phyloP scores from a whole-genome alignment of 2,797 vertebrate genomes.

The Dromococcyx pavoninus region DNA sequence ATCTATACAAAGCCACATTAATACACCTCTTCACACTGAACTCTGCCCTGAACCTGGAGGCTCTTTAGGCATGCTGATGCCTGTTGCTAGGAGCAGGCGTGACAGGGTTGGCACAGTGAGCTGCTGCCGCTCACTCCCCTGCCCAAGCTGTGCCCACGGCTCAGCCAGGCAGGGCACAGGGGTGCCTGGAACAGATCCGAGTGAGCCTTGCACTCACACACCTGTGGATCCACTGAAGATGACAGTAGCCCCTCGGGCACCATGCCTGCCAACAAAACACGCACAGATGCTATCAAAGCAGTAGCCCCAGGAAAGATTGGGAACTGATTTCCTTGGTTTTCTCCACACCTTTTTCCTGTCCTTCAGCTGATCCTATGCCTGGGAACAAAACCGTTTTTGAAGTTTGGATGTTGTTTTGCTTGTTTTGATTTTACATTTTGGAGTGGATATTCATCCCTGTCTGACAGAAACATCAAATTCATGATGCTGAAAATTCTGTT shows the following conservation, averaged over 20 bases:
- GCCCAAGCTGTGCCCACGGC: accelerated
- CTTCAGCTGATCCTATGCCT: neutral
- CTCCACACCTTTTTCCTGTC: neutral
- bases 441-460: neutral
- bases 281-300: neutral
- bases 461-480: neutral
- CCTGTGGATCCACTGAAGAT: neutral
- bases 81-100: neutral
- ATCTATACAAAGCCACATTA: neutral
- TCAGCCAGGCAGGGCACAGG: neutral
- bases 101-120: neutral
- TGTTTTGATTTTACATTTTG: neutral
- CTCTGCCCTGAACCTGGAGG: neutral
- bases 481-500: neutral
- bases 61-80: accelerated
- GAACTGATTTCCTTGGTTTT: neutral
- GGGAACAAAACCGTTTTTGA: neutral
- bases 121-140: accelerated
- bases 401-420: accelerated
- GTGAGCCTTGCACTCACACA: accelerated
- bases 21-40: neutral
- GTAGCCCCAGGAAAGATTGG: neutral
- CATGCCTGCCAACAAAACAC: neutral
- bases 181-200: neutral
- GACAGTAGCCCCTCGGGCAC: neutral